Conservation (phyloP, 2,113 vertebrate species). For the Ceratotherium simum region DNA sequence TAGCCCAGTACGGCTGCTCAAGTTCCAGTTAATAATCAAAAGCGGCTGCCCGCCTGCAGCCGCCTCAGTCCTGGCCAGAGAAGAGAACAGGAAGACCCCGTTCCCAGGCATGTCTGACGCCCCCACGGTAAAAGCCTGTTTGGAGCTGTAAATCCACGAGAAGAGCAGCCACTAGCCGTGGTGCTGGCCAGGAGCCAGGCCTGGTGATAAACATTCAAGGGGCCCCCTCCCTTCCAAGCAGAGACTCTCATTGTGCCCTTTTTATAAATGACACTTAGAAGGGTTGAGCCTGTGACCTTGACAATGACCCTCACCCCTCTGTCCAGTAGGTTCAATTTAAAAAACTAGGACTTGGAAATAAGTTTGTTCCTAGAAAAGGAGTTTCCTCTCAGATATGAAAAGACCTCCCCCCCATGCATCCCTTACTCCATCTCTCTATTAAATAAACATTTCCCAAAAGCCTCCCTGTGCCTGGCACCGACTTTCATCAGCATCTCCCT, state of each 20-base stretch:
- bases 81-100: neutral
- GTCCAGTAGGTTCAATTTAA: neutral
- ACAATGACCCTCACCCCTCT: neutral
- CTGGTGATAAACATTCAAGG: neutral
- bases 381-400: neutral
- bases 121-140: accelerated
- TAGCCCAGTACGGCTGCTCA: neutral
- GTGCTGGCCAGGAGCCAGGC: neutral
- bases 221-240: neutral
- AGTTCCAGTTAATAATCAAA: neutral
- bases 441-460: neutral
- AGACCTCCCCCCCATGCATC: no score
- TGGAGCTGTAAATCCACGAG: neutral
- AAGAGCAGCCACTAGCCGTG: accelerated
- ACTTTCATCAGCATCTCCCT: neutral
- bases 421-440: neutral
- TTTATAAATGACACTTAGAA: neutral
- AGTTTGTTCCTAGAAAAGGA: neutral
- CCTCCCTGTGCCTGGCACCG: neutral
- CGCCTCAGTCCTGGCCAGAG: neutral
- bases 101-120: accelerated
- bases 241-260: neutral
- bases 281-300: neutral
- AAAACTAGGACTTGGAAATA: neutral
- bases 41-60: neutral